Conservation (phyloP, 2,797 vertebrate species). For the Sciurus carolinensis region DNA sequence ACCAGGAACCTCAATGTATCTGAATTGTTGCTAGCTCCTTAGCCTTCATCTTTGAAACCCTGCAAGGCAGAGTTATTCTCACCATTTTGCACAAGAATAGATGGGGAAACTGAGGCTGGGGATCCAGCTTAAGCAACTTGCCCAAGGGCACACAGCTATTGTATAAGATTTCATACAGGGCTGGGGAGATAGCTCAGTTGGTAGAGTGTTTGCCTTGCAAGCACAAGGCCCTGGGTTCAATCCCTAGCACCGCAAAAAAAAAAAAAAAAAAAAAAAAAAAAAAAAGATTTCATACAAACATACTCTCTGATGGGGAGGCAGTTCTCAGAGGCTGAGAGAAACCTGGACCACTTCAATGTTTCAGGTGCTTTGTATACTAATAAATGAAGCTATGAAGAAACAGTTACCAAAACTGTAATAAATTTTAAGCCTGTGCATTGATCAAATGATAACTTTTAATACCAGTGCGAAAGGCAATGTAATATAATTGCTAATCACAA, state of each 20-base stretch:
- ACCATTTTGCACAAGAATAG: neutral
- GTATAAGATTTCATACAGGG: neutral
- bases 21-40: neutral
- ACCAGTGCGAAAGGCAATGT: neutral
- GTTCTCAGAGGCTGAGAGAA: neutral
- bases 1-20: neutral
- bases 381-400: slow-evolving; percentile 27
- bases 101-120: neutral
- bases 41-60: neutral
- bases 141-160: neutral
- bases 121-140: neutral
- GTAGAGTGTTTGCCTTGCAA: too few species aligned
- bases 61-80: neutral
- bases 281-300: neutral
- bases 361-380: neutral
- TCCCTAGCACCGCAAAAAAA: too few species aligned
- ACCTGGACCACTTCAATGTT: neutral
- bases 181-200: too few species aligned
- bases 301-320: neutral
- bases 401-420: neutral
- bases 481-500: slow-evolving; percentile 25
- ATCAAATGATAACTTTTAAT: neutral
- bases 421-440: slow-evolving; percentile 50
- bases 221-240: too few species aligned
- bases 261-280: neutral